Evolutionary conservation across 2,113 vertebrate genomes (phyloP).

Genomic region (Chunga burmeisteri): DNA sequence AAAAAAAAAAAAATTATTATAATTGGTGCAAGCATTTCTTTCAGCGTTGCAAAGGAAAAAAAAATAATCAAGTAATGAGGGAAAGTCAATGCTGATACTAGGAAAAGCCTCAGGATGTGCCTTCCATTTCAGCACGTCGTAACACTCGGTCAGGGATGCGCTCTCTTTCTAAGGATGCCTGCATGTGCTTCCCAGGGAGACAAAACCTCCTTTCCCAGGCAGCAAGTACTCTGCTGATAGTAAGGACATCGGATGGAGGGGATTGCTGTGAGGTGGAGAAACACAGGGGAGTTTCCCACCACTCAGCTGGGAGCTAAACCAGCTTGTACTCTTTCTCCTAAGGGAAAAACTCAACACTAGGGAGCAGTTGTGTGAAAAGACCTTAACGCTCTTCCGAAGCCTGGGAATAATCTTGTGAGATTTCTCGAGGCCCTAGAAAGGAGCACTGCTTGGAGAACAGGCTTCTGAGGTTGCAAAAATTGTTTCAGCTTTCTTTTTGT

Average conservation of each 20-base stretch:
- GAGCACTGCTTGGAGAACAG: background rate
- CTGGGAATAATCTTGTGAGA: background rate
- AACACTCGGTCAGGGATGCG: accelerated
- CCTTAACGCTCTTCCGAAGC: background rate
- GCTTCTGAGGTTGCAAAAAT: background rate
- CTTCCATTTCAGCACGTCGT: accelerated
- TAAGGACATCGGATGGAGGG: background rate
- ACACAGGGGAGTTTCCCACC: accelerated
- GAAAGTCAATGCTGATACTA: background rate
- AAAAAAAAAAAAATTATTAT: background rate
- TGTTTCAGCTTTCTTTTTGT: background rate
- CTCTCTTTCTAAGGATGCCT: background rate
- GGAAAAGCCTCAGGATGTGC: background rate
- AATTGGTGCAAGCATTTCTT: background rate
- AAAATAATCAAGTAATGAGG: background rate
- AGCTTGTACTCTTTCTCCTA: background rate
- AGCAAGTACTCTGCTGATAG: background rate
- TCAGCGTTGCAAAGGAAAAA: background rate
- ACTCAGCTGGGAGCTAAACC: background rate
- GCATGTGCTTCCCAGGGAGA: background rate
- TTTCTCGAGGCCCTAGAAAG: background rate
- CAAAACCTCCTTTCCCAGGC: background rate
- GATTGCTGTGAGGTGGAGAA: background rate
- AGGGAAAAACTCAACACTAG: background rate
- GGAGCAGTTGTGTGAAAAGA: background rate